Evolutionary conservation across 2,113 vertebrate species (phyloP).

Genomic region (Poeciliopsis turrubarensis): DNA sequence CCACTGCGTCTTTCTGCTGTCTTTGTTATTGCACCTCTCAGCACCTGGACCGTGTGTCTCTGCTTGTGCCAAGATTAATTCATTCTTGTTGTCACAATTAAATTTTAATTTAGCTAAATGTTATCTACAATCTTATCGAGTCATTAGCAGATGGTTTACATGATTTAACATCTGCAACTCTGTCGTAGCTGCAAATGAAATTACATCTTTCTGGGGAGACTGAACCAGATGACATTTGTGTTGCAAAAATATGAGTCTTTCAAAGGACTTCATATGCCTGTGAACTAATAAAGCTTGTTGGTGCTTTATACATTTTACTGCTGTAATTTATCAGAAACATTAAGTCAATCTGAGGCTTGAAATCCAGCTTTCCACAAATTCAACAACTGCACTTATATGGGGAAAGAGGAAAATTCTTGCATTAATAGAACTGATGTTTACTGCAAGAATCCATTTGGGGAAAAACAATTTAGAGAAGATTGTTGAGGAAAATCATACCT

Average conservation of each 20-base stretch:
- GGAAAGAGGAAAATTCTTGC: too few relatives aligned
- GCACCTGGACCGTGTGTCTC: background rate
- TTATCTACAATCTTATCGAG: background rate
- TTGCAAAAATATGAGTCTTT: background rate
- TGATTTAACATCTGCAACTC: background rate
- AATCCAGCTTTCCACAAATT: background rate
- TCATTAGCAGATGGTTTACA: background rate
- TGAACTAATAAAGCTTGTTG: too few relatives aligned
- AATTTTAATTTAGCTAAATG: slow-evolving; percentile 4
- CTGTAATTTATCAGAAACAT: background rate
- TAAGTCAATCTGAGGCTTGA: background rate
- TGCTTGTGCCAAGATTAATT: background rate
- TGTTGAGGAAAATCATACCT: background rate
- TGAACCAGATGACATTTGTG: background rate
- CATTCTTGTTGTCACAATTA: background rate
- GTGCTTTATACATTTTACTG: background rate
- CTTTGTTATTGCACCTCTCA: background rate
- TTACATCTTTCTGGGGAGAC: background rate
- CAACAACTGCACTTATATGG: too few relatives aligned
- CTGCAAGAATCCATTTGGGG: background rate
- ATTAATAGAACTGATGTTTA: too few relatives aligned
- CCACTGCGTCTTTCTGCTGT: background rate
- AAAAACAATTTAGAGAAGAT: background rate
- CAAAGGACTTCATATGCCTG: background rate
- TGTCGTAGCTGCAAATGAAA: background rate